Percentiles rank a stretch among this genome's conserved stretches.
Evolutionary conservation across 2,113 vertebrate genomes (phyloP).

Genomic region (Colistium nudipinnis): DNA sequence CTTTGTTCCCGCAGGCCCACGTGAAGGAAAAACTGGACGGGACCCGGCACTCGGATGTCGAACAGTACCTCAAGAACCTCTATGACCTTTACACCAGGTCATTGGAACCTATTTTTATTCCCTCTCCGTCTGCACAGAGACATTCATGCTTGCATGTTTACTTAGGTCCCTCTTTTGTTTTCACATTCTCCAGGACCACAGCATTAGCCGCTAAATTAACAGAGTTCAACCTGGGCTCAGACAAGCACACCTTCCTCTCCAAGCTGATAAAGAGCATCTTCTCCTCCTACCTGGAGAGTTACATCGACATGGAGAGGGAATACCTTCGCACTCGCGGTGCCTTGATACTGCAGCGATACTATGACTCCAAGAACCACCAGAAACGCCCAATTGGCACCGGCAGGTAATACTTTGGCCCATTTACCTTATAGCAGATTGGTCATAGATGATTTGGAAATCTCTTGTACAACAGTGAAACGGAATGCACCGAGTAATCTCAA

Average conservation of each 20-base stretch:
- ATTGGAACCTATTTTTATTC: not conserved
- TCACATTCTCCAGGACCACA: conserved; percentile 85
- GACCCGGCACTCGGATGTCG: conserved; percentile 91
- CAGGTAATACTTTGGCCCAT: conserved; percentile 82
- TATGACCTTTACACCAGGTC: conserved; percentile 97
- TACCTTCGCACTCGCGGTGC: conserved; percentile 94
- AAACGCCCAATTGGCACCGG: conserved; percentile 93
- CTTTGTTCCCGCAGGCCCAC: conserved; percentile 83
- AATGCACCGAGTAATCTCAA: not conserved
- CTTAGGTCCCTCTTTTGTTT: not conserved
- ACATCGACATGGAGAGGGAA: conserved; percentile 95
- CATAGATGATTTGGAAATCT: not conserved
- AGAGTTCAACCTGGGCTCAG: conserved; percentile 98
- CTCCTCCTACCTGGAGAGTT: conserved; percentile 96
- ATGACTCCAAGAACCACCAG: conserved; percentile 99
- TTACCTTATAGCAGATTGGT: not conserved
- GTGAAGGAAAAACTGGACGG: conserved; percentile 93
- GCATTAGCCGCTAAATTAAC: conserved; percentile 92
- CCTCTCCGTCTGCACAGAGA: not conserved
- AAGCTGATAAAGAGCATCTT: conserved; percentile 99
- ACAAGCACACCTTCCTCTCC: conserved; percentile 99
- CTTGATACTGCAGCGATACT: conserved; percentile 95
- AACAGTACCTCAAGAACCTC: conserved; percentile 98
- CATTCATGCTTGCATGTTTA: not conserved
- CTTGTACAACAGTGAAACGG: not conserved